A percentile compares a stretch with the other conserved stretches of the same genome.
phyloP scores from a whole-genome alignment of 2,113 vertebrate genomes.

The Sardina pilchardus region DNA sequence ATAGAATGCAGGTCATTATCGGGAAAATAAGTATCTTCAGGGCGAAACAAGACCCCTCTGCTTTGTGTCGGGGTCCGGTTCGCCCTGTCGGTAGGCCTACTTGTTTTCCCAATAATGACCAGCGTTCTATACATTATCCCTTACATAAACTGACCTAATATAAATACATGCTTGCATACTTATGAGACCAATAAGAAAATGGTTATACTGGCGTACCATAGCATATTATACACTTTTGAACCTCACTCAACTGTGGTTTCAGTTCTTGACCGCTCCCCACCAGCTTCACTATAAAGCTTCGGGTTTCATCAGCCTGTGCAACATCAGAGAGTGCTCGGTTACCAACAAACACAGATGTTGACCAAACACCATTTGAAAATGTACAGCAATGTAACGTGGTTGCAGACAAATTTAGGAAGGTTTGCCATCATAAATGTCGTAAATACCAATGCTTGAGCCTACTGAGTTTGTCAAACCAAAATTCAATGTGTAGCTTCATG shows the following conservation, averaged over 20 bases:
- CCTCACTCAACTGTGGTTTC: slow-evolving; percentile 55
- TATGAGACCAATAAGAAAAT: background rate
- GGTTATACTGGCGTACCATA: slow-evolving; percentile 70
- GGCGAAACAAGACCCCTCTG: no score
- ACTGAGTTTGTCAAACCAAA: no score
- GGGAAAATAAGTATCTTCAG: no score
- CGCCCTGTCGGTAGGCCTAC: no score
- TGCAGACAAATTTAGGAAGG: no score
- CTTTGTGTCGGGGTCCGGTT: no score
- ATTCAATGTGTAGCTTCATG: no score
- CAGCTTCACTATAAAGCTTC: slow-evolving; percentile 64
- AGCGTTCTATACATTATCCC: no score
- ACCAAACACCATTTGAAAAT: background rate
- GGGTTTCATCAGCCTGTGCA: slow-evolving; percentile 73
- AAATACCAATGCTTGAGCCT: no score
- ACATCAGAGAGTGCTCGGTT: slow-evolving; percentile 33
- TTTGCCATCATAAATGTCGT: no score
- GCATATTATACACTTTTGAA: slow-evolving; percentile 77
- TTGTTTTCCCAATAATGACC: no score
- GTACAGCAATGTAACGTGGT: background rate
- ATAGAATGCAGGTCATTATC: no score
- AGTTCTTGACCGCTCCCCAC: slow-evolving; percentile 61
- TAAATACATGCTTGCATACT: background rate
- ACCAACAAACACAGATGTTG: background rate
- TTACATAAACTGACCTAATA: background rate